Base-by-base conservation (phyloP, 2,888 invertebrate species). In the Schizotus pectinicornis region DNA sequence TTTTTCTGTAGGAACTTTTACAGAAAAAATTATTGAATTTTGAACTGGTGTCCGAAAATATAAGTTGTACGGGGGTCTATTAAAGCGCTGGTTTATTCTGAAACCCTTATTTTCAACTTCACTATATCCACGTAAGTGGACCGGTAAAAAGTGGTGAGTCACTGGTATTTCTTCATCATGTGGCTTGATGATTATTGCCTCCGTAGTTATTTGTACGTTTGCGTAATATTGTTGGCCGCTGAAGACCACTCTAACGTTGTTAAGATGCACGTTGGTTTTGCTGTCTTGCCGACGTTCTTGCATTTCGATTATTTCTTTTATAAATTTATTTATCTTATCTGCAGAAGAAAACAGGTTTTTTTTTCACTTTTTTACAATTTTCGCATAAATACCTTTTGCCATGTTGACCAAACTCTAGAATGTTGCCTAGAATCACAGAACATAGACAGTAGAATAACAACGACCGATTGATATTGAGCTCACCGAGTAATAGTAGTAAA, bases 211-310 rank as follows among this genome's bases (percentile, higher is more conserved):
- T 34, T 46, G 33, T 34, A 46, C 34, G 46, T 46, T 46, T 34
- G 46, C 46, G 46, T 46, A 46, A 46, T 46, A 46, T 34, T 46
- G 46, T 46, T 46, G 46, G 46, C 46, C 14, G 34, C 46, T 46
- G 46, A 34, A 34, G 46, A 46, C 46, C 35, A 46, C 46, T 34
- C 46, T 46, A 33, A 46, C 46, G 11, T 46, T 46, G 46, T 33
- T 34, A 46, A 46, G 46, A 46, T 34, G 33, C 46, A 46, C 34
- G 33, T 46, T 46, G 34, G 34, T 46, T 46, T 46, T 33, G 46
- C 34, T 35, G 46, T 34, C 34, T 46, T 46, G 11, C 13, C 46
- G 46, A 46, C 46, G 46, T 46, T 46, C 46, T 46, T 46, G 33
- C 34, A 34, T 34, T 46, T 46, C 46, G 46, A 46, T 34, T 46